Percentiles rank a stretch among this genome's conserved stretches.
These are phyloP conservation scores for Cinclus mexicanus DNA, from an alignment of 2,113 vertebrate genomes.

Conservation along the genomic window DNA sequence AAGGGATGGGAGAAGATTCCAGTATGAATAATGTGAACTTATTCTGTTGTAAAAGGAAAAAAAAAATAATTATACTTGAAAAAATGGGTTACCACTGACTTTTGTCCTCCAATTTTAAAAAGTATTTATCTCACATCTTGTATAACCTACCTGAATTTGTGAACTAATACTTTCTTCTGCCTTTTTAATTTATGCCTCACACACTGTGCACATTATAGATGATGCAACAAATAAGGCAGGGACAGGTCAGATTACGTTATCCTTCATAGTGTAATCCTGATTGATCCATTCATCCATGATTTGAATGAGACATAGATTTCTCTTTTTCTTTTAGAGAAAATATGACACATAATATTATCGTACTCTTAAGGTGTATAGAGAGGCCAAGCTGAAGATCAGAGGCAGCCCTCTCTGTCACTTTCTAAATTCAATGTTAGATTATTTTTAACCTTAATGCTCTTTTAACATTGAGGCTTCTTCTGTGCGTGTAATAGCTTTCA, in stretches of 20 bases:
- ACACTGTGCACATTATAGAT: neutral
- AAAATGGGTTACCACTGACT: neutral
- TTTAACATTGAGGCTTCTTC: neutral
- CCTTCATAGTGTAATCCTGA: neutral
- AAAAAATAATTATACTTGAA: neutral
- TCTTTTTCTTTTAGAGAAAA: neutral
- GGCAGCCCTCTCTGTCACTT: neutral
- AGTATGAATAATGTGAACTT: neutral
- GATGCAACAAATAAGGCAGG: neutral
- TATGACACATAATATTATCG: neutral
- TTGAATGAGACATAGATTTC: neutral
- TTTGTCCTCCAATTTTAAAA: neutral
- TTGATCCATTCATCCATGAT: neutral
- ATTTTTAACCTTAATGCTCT: neutral
- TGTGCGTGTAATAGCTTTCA: neutral
- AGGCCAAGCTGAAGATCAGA: neutral
- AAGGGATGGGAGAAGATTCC: neutral
- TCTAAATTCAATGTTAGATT: neutral
- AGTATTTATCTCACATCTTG: rapidly evolving
- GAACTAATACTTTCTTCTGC: neutral
- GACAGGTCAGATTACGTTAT: neutral
- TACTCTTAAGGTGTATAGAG: neutral
- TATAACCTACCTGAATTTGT: neutral
- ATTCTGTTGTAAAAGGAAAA: neutral
- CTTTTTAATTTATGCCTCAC: neutral